Evolutionary conservation across 1,140 invertebrate species (phyloP), one percentile per base, ranked within the genome.

Genomic region (Thaumatotibia leucotreta): DNA sequence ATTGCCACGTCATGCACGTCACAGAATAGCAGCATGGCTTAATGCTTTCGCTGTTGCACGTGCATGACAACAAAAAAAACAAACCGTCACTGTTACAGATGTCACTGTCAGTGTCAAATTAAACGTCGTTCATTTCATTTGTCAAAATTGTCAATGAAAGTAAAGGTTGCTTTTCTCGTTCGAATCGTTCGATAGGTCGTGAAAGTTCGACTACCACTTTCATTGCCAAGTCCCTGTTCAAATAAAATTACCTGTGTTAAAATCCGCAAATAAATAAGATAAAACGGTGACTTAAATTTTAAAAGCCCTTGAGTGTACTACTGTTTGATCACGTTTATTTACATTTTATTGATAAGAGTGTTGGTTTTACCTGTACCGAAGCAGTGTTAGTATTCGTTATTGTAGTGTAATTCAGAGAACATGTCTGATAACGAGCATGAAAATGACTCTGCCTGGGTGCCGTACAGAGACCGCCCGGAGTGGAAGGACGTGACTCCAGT

Each of bases 401-500:
- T 61, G 27, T 61, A 64, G 65, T 65, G 70, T n/a, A n/a, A n/a
- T 31, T 50, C 17, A 66, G 61, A 67, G 52, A 75, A 29, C 10
- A 92, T 92, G 91, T 91, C 87, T 69, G 91, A 92, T 29, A 91
- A 91, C 65, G 92, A 93, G 33, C 88, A 91, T 65, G 92, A 93
- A 33, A 88, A 91, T 62, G 84, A 83, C 29, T 90, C 93, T 70
- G 77, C 88, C 0, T 96, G 95, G 93, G 82, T 95, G 14, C 94
- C 96, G 27, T 99, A 98, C 77, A 94, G 93, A 71, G 93, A 98
- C 68, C 92, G 97, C 52, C 92, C 94, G 5, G 96, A 98, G 76
- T 99, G 98, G 98, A 93, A 92, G 63, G 98, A 99, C 83, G 92
- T 99, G 23, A 92, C 83, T 54, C 97, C 97, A 0, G 80, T 98